Base-by-base conservation (phyloP, 92 coral and sea anemone species). In the Palythoa heliodiscus region DNA sequence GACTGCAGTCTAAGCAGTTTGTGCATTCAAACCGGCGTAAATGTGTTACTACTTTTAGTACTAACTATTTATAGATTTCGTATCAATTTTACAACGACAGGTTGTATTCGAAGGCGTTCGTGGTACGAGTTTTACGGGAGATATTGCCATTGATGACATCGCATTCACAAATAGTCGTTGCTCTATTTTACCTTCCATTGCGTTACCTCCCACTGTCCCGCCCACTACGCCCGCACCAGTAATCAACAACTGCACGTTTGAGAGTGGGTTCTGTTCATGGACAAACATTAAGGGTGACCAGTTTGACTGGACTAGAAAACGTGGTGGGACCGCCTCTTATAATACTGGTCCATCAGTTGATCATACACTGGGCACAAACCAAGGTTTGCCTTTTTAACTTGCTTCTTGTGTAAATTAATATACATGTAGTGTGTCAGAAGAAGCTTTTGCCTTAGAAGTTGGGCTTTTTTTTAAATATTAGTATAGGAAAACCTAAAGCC, bases 171-270 rank as follows among this genome's bases (percentile, higher is more conserved):
- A 95, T 64, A 86, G 95, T 39, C 70, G 84, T 48, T 96, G 99
- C 79, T 80, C 74, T 3, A 91, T 93, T 16, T 86, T 94, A 50
- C 99, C 99, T 1, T 87, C 90, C 5, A 40, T 87, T n/a, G 99
- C 99, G 8, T 73, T 89, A 7, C 99, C 99, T 1, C 98, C 99
- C 15, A 96, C 99, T 13, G 93, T 89, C 3, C 96, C 98, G 2
- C 99, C 99, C 12, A 96, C 98, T 76, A 95, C 90, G 71, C 96
- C 99, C 22, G 88, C 95, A 58, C 99, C 98, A 3, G 58, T 94
- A 19, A 80, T 94, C 79, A 95, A 94, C 82, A 96, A 96, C 86
- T 96, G 99, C 83, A 96, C 99, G 2, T 96, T 96, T 79, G 99
- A 96, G 76, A 88, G 67, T 53, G 96, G 98, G 17, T 84, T 92